Base-by-base conservation (phyloP, 2,888 invertebrate genomes). In the Halocaridina rubra region DNA sequence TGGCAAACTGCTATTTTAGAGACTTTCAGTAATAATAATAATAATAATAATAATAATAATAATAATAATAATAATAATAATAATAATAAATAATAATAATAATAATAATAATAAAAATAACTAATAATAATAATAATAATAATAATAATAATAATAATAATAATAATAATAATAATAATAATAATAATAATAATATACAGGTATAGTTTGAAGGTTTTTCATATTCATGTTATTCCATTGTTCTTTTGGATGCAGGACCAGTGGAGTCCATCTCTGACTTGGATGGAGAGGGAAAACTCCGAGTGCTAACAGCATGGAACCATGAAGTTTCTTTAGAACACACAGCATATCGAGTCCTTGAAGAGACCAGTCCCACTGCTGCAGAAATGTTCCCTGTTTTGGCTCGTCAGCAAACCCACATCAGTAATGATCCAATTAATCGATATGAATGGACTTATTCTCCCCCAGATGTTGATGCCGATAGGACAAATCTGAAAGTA, bases 301-400 rank as follows among this genome's bases (percentile, higher is more conserved):
- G 82, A 19, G 29, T 86, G n/a, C 16, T 82, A 27, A 86, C 85
- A 16, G 80, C 76, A 5, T 88, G 88, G 88, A 74, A 81, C 39
- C 88, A 88, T 71, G 84, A 86, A 61, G 80, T 86, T 1, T 80
- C 84, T 16, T 84, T 88, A 22, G 81, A 86, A 19, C 57, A 76
- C n/a, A 82, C 82, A 0, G 39, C 88, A 39, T 88, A 86, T 71
- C 79, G 80, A 33, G 86, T 88, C 16, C 86, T 88, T 4, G 88
- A 86, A 59, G 74, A 84, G 46, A 77, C 75, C 39, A 84, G 78
- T 16, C 86, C 86, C 29, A 84, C 86, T 4, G 80, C 86, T 1
- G 81, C 86, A 3, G 85, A 88, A 64, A 88, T 84, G 84, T 88
- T 88, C 84, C 88, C 88, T 10, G 78, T 88, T 16, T 61, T 81